Evolutionary conservation across 2,797 vertebrate genomes (phyloP).

Genomic region (Anguilla obscura): DNA sequence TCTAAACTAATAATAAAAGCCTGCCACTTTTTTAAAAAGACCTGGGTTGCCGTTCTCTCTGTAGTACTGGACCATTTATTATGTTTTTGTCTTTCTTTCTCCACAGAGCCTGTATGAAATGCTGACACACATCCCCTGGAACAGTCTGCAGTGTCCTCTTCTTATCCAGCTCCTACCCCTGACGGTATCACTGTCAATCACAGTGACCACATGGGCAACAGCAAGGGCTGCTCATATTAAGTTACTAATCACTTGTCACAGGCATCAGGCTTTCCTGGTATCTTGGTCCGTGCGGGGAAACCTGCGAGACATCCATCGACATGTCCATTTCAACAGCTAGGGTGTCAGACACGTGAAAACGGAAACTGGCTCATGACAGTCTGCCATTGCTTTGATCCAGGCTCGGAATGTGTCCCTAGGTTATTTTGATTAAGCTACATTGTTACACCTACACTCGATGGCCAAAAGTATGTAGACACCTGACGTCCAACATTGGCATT

Average conservation of each 20-base stretch:
- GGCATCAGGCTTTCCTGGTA: neutral
- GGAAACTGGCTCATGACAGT: neutral
- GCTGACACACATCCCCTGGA: neutral
- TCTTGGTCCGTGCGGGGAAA: neutral
- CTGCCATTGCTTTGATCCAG: neutral
- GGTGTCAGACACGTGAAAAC: neutral
- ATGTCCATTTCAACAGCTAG: neutral
- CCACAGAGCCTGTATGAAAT: neutral
- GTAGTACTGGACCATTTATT: neutral
- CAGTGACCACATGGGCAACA: neutral
- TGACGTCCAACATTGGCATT: no score
- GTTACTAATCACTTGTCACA: slow-evolving; percentile 19
- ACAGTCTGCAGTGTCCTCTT: neutral
- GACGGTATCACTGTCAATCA: neutral
- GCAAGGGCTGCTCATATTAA: slow-evolving; percentile 5
- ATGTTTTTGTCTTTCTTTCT: neutral
- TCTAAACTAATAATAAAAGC: neutral
- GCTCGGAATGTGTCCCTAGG: neutral
- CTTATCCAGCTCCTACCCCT: neutral
- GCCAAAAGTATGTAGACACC: no score
- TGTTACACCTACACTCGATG: no score
- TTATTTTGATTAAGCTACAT: neutral
- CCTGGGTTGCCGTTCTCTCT: neutral
- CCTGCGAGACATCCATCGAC: neutral
- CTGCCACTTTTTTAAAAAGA: neutral